Evolutionary conservation across 2,113 vertebrate species (phyloP).

Genomic region (Clarias batrachus): DNA sequence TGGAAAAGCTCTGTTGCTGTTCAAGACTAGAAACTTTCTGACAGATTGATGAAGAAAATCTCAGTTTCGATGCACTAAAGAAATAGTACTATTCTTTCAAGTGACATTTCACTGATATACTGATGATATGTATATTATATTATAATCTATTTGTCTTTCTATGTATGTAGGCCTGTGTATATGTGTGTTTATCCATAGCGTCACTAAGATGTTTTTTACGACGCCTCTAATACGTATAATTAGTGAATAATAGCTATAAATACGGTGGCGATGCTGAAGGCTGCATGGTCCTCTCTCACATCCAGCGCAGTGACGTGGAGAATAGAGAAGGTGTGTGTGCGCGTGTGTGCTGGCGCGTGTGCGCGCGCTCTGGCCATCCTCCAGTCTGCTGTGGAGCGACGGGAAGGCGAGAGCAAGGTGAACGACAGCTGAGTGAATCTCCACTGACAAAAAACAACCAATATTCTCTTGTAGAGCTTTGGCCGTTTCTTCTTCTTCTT

Average conservation of each 20-base stretch:
- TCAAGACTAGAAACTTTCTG: not conserved
- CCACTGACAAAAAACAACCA: not conserved
- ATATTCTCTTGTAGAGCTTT: not conserved
- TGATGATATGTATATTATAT: too few relatives aligned
- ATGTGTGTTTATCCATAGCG: too few relatives aligned
- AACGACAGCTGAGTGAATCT: not conserved
- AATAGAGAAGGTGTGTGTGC: conserved; percentile 1
- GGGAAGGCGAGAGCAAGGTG: not conserved
- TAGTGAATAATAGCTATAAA: not conserved
- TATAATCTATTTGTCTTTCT: too few relatives aligned
- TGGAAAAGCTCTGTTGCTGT: not conserved
- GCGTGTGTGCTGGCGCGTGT: not conserved
- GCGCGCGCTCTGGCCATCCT: not conserved
- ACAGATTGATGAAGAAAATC: not conserved
- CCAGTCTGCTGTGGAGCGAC: conserved; percentile 14
- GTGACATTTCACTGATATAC: not conserved
- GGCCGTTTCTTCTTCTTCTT: not conserved
- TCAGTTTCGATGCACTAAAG: not conserved
- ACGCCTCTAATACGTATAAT: not conserved
- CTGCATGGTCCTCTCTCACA: conserved; percentile 11
- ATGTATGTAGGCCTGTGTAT: too few relatives aligned
- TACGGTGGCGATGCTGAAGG: too few relatives aligned
- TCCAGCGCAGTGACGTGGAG: conserved; percentile 19
- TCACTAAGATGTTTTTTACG: not conserved
- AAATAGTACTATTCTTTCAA: not conserved